A percentile compares a stretch with the other conserved stretches of the same genome.
Conservation (phyloP, 2,797 vertebrate species). For the Acrocephalus scirpaceus region DNA sequence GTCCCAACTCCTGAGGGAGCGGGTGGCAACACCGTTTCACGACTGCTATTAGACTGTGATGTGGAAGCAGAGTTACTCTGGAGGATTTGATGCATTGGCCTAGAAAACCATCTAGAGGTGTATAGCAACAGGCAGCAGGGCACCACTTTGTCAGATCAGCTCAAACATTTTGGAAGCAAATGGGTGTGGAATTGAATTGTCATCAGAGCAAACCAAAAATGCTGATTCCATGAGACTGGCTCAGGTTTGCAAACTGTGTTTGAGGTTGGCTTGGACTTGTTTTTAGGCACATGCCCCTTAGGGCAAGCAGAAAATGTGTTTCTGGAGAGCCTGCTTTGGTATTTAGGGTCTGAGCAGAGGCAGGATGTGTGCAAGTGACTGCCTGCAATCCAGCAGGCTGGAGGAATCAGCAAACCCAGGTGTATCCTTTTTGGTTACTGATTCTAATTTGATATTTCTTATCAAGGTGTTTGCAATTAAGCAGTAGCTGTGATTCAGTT, state of each 20-base stretch:
- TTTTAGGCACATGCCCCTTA: accelerated
- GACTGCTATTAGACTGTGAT: not conserved
- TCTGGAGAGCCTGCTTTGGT: not conserved
- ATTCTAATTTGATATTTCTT: not conserved
- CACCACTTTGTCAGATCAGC: not conserved
- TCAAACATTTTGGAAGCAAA: not conserved
- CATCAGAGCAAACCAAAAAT: not conserved
- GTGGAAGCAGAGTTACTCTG: not conserved
- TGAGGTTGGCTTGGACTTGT: not conserved
- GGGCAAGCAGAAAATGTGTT: not conserved
- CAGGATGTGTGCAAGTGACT: not conserved
- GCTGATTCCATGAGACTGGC: not conserved
- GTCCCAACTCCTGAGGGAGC: not conserved
- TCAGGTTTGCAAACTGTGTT: not conserved
- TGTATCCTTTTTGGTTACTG: not conserved
- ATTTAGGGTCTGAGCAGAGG: not conserved
- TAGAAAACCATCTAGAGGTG: not conserved
- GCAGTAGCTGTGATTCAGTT: not conserved
- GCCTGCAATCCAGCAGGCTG: not conserved
- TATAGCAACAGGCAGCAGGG: not conserved
- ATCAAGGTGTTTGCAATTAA: not conserved
- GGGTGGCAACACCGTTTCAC: not conserved
- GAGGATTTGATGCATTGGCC: not conserved
- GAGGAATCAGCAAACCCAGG: not conserved
- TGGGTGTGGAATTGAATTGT: not conserved